Conservation (phyloP, 1,140 invertebrate species). For the Mizuhopecten yessoensis region DNA sequence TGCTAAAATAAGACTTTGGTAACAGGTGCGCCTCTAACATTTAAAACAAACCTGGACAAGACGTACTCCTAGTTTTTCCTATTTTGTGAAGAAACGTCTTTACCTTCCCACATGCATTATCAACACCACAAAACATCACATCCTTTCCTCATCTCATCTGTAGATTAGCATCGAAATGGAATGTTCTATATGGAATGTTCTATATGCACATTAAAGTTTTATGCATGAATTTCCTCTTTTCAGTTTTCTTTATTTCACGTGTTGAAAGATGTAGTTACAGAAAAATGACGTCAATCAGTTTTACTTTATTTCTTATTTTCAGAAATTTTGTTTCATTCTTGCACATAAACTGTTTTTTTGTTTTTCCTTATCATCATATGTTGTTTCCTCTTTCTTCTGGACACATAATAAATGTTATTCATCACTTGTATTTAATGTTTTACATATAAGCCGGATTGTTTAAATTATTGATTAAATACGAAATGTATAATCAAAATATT, state of each 20-base stretch:
- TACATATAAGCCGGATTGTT: no score
- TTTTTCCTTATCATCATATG: background rate
- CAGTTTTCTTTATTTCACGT: background rate
- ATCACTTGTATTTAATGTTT: background rate
- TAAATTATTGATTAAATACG: no score
- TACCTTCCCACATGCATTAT: conserved; percentile 27
- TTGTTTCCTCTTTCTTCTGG: background rate
- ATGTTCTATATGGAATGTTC: no score
- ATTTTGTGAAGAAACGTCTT: background rate
- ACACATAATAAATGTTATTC: no score
- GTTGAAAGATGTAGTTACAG: background rate
- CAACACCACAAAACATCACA: background rate
- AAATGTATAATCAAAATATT: no score
- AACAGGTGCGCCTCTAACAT: background rate
- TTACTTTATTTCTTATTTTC: background rate
- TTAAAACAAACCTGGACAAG: conserved; percentile 13
- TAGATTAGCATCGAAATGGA: background rate
- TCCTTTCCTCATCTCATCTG: background rate
- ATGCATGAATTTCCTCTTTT: background rate
- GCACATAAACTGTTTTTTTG: background rate
- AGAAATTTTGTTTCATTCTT: background rate
- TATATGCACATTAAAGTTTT: background rate
- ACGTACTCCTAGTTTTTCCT: background rate
- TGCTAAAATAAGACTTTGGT: background rate
- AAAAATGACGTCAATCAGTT: no score